Percentiles rank a stretch among this genome's conserved stretches.
Conservation (phyloP, 2,113 vertebrate genomes). For the Pterocles gutturalis region DNA sequence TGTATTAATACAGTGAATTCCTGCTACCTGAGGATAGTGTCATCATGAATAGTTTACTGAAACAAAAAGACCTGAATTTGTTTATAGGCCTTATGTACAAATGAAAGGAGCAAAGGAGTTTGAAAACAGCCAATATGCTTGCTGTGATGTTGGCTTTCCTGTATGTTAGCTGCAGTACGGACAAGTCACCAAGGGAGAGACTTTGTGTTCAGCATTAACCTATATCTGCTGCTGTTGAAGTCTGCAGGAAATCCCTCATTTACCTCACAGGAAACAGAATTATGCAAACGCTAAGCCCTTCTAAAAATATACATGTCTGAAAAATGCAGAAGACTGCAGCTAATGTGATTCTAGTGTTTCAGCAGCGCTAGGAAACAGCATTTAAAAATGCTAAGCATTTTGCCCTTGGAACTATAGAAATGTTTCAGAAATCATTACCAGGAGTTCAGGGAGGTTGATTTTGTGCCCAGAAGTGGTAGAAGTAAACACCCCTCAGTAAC, state of each 20-base stretch:
- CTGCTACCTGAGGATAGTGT: constrained; percentile 29
- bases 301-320: neutral
- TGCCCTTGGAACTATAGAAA: neutral
- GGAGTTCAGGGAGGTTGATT: neutral
- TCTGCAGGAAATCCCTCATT: neutral
- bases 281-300: neutral
- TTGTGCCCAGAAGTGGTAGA: neutral
- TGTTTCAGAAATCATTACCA: neutral
- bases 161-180: neutral
- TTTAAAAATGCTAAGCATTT: neutral
- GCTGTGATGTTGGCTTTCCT: neutral
- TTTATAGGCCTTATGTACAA: neutral
- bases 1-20: constrained; percentile 17
- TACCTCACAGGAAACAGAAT: neutral
- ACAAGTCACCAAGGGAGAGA: neutral
- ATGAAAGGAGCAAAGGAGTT: constrained; percentile 7
- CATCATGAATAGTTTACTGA: constrained; percentile 47
- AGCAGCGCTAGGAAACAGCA: neutral
- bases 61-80: constrained; percentile 44
- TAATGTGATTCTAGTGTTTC: neutral
- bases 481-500: neutral
- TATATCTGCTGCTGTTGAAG: neutral
- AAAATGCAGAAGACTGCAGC: neutral
- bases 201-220: neutral
- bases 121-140: neutral